A percentile compares a stretch with the other conserved stretches of the same genome.
Conservation (phyloP, 1,140 invertebrate species). For the Cyphomyrmex costatus region DNA sequence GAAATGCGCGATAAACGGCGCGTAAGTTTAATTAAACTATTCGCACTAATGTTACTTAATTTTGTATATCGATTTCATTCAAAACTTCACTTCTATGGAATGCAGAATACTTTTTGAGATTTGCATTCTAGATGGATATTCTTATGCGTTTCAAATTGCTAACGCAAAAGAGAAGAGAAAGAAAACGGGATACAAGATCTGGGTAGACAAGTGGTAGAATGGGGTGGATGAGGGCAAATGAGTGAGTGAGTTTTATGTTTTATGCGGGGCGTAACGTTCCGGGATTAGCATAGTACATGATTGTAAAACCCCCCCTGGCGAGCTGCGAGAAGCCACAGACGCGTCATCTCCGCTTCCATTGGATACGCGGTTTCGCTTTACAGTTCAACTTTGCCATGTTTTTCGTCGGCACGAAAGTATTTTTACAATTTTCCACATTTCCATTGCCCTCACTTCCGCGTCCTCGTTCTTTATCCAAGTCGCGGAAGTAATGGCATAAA, state of each 20-base stretch:
- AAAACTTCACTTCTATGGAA: constrained; percentile 60
- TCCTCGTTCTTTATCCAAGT: constrained; percentile 18
- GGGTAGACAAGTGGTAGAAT: constrained; percentile 47
- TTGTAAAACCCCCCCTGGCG: constrained; percentile 78
- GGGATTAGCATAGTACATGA: constrained; percentile 84
- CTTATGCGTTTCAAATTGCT: constrained; percentile 77
- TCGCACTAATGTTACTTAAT: background rate
- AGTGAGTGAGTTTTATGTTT: constrained; percentile 83
- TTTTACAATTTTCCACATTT: constrained; percentile 68
- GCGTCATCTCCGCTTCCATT: constrained; percentile 65
- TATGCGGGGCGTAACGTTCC: constrained; percentile 81
- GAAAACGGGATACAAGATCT: constrained; percentile 60
- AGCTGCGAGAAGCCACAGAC: constrained; percentile 75
- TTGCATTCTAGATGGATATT: constrained; percentile 77
- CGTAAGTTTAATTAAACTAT: background rate
- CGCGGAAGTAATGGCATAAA: background rate
- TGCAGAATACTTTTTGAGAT: constrained; percentile 74
- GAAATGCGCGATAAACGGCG: background rate
- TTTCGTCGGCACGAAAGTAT: constrained; percentile 69
- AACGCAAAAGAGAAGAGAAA: constrained; percentile 65
- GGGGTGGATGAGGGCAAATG: constrained; percentile 69
- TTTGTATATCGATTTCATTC: constrained; percentile 5
- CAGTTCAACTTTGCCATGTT: constrained; percentile 67
- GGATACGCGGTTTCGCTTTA: constrained; percentile 68
- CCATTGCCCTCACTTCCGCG: constrained; percentile 25